Evolutionary conservation across 2,797 vertebrate species (phyloP).

Genomic region (Podarcis lilfordi): DNA sequence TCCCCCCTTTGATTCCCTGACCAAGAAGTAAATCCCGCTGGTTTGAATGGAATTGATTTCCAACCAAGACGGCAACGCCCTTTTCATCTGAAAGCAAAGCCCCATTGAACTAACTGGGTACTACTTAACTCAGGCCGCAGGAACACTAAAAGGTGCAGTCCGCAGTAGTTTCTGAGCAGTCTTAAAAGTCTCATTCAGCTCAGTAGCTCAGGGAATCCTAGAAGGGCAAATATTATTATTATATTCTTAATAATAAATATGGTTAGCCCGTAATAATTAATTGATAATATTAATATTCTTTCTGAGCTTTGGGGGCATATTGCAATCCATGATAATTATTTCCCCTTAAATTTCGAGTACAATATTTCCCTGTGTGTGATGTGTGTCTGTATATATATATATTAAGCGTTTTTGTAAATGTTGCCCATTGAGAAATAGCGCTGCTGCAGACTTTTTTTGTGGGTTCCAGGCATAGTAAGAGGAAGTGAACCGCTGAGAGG

Average conservation of each 20-base stretch:
- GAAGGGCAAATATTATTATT: too few relatives aligned
- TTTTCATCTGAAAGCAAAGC: neutral
- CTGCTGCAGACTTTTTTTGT: neutral
- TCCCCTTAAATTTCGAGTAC: neutral
- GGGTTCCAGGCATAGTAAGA: neutral
- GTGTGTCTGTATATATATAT: too few relatives aligned
- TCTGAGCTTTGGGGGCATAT: too few relatives aligned
- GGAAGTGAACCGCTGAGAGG: too few relatives aligned
- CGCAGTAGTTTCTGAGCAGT: neutral
- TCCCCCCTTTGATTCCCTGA: neutral
- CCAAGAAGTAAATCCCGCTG: neutral
- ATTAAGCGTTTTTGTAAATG: neutral
- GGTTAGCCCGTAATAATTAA: too few relatives aligned
- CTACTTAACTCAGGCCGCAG: too few relatives aligned
- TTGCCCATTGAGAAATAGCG: neutral
- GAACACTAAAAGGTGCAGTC: neutral
- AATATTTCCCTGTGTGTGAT: neutral
- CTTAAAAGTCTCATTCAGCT: neutral
- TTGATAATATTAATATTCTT: too few relatives aligned
- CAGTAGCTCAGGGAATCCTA: too few relatives aligned
- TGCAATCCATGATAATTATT: neutral
- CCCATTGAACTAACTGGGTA: neutral
- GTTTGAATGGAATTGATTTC: neutral
- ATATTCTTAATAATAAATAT: too few relatives aligned
- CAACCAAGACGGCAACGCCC: too few relatives aligned